A percentile compares a stretch with the other conserved stretches of the same genome.
These are phyloP conservation scores for Sarcophilus harrisii DNA, from an alignment of 2,797 vertebrate genomes.

Conservation along the genomic window DNA sequence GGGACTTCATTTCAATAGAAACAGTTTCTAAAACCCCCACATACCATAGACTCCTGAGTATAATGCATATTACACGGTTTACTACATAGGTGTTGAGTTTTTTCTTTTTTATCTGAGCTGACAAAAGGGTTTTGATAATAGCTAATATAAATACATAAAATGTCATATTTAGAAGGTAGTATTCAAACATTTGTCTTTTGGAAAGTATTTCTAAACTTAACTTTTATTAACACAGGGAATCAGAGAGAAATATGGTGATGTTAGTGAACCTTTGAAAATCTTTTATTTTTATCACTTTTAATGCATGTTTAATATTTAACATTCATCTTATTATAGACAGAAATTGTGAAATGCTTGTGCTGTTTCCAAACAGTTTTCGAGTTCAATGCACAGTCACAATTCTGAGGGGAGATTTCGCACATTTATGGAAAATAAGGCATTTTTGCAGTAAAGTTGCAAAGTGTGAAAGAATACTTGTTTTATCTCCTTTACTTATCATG, in stretches of 20 bases:
- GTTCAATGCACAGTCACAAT: slow-evolving; percentile 89
- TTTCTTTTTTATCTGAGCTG: slow-evolving; percentile 62
- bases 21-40: slow-evolving; percentile 71
- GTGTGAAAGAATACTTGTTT: slow-evolving; percentile 90
- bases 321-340: slow-evolving; percentile 86
- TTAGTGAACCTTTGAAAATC: slow-evolving; percentile 82
- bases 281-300: slow-evolving; percentile 86
- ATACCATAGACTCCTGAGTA: slow-evolving; percentile 71
- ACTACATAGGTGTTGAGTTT: slow-evolving; percentile 48
- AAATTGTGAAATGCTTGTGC: slow-evolving; percentile 81
- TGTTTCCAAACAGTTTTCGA: slow-evolving; percentile 86
- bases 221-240: slow-evolving; percentile 84
- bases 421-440: slow-evolving; percentile 86
- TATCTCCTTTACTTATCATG: slow-evolving; percentile 90
- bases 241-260: slow-evolving; percentile 75
- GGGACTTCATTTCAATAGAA: slow-evolving; percentile 66
- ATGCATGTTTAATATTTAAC: slow-evolving; percentile 87
- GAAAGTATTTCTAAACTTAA: slow-evolving; percentile 76
- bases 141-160: slow-evolving; percentile 77
- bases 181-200: slow-evolving; percentile 82
- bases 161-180: slow-evolving; percentile 74
- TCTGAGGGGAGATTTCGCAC: slow-evolving; percentile 88
- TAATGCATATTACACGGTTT: slow-evolving; percentile 67
- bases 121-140: slow-evolving; percentile 77
- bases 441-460: slow-evolving; percentile 88